Evolutionary conservation across 2,797 vertebrate species (phyloP), one percentile per base, ranked within the genome.

Genomic region (Coracias cyanogaster): DNA sequence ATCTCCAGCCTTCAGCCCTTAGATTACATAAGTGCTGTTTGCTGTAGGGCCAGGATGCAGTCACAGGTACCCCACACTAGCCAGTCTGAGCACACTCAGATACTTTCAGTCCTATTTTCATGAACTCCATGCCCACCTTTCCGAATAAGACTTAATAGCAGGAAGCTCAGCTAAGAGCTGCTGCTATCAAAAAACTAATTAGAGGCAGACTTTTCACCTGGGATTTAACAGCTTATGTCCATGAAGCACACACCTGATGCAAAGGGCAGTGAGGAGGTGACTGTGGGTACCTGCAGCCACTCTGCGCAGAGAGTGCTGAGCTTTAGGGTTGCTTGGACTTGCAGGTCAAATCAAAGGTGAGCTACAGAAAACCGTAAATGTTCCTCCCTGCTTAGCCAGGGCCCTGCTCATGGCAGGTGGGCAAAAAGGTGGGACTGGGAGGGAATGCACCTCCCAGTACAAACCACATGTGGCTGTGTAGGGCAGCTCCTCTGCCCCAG

Each of bases 71-170:
- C 73, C 51, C n/a, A 3, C 1, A 2, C 31, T 46, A 21, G 10
- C 15, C 41, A 41, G 20, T 24, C 12, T 93, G 93, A 66, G 95
- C 76, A 87, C 86, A 52, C 71, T 83, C 55, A 22, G 70, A 39
- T 35, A 8, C 82, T 80, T 90, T 78, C 58, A 31, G 64, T 79
- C 77, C 80, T 52, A 11, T 67, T 95, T 96, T 96, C 88, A 74
- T 1, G 7, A 72, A 81, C 86, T 78, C 85, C 65, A 74, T 21
- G 39, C 69, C 61, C 61, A 58, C 41, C 78, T 93, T 83, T 83
- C 79, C 74, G 81, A 89, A 80, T 46, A 31, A 45, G 66, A 83
- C 48, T 51, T 76, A n/a, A 31, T 78, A 26, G 31, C 22, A 70
- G 39, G 22, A 35, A 80, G 15, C 15, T 82, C 43, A 35, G 35